Base-by-base conservation (phyloP, 2,797 vertebrate genomes). In the Cynodonichthys magdalenae region DNA sequence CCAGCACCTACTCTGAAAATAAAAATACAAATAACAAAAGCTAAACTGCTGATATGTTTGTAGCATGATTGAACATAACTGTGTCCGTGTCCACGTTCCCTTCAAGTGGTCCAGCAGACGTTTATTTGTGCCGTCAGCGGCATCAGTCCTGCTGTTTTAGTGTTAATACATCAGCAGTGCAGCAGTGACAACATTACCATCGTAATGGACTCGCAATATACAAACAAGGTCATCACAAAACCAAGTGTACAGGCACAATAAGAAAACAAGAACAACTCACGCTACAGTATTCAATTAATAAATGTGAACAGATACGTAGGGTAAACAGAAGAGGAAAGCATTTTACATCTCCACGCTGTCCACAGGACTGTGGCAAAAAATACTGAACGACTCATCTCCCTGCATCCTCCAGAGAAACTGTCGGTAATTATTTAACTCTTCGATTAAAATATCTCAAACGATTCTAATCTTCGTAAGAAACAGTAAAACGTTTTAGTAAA, bases 1-100 rank as follows among this genome's bases (percentile, higher is more conserved):
- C 96, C 96, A 96, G 96, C 96, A 97, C 96, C 97, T 96, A 95
- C 94, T 96, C 92, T 94, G 91, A 87, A 90, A 96, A 94, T 83
- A 91, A 94, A 56, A 56, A 20, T 74, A 92, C 84, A 90, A 89
- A 95, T 90, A 91, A 94, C 71, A 86, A 81, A 92, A 94, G 95
- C 94, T 94, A 94, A 95, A 95, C 95, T 95, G 95, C 95, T 94
- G 94, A 95, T 94, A 94, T 94, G 91, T 93, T 93, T 94, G 92
- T 68, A 94, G 91, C 90, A 82, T 90, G 93, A 95, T 89, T 94
- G 91, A 90, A 89, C 83, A 91, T 89, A 86, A 69, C 44, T 89
- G 89, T 92, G 14, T 48, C 29, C 81, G 89, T 84, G 90, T 94
- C 91, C 71, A 71, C 84, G 71, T 92, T 65, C 53, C 68, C 59